Evolutionary conservation across 2,113 vertebrate species (phyloP).

Genomic region (Glaucidium brasilianum): DNA sequence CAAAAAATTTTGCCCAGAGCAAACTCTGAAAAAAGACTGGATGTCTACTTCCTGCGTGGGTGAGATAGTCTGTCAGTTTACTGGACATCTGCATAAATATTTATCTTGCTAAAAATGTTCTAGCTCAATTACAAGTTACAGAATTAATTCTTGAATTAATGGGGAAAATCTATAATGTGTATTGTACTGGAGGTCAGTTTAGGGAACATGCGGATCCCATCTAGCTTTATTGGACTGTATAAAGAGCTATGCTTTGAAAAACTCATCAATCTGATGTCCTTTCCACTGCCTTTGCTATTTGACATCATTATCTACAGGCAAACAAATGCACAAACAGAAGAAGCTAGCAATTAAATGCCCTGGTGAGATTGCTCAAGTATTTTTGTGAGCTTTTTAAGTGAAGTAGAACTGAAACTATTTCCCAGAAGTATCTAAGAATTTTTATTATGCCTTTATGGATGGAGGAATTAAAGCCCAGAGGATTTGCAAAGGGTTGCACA

Average conservation of each 20-base stretch:
- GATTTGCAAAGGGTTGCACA: background rate
- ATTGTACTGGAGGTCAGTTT: background rate
- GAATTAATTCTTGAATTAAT: background rate
- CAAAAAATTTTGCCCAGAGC: background rate
- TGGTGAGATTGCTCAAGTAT: background rate
- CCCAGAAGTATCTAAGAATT: background rate
- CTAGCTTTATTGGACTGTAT: background rate
- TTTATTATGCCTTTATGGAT: background rate
- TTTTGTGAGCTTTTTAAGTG: constrained; percentile 13
- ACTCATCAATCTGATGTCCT: background rate
- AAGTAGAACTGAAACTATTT: constrained; percentile 20
- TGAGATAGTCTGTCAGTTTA: background rate
- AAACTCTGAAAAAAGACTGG: background rate
- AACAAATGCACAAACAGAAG: background rate
- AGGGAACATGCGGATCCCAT: background rate
- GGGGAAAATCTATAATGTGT: background rate
- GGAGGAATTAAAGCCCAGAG: background rate
- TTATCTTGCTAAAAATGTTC: background rate
- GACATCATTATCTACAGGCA: background rate
- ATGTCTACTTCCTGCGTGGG: background rate
- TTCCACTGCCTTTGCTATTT: background rate
- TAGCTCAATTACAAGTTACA: background rate
- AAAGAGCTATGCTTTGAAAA: background rate
- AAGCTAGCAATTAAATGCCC: background rate
- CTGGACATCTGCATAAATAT: background rate